These are phyloP conservation scores for Cremastobaeus sp. DNA, from an alignment of 2,888 invertebrate genomes.

Conservation along the genomic window DNA sequence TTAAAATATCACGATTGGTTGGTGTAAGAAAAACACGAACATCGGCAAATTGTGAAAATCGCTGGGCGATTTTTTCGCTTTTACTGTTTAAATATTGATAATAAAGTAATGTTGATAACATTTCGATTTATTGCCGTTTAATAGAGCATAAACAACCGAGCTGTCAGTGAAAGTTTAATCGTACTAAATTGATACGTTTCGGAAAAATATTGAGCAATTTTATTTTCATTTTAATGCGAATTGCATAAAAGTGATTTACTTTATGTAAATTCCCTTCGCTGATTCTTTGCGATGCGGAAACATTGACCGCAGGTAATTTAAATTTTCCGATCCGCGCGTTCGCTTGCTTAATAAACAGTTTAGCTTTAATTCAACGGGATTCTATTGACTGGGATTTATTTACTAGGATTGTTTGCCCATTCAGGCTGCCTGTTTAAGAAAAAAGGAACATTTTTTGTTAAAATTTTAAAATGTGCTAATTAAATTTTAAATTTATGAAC, in stretches of 20 bases:
- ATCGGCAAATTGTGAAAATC: too few relatives aligned
- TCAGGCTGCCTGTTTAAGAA: too few relatives aligned
- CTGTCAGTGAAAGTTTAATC: slow-evolving; percentile 43
- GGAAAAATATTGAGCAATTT: slow-evolving; percentile 29
- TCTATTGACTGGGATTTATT: too few relatives aligned
- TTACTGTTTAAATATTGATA: slow-evolving; percentile 32
- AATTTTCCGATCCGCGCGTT: slow-evolving; percentile 10
- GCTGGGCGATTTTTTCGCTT: slow-evolving; percentile 28
- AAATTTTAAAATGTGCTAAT: too few relatives aligned
- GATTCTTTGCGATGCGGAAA: slow-evolving; percentile 7
- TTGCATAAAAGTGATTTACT: slow-evolving; percentile 35
- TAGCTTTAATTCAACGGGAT: background rate
- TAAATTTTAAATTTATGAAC: too few relatives aligned
- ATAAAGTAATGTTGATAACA: slow-evolving; percentile 24
- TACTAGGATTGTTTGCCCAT: too few relatives aligned
- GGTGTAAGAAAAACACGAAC: too few relatives aligned
- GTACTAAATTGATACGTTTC: slow-evolving; percentile 28
- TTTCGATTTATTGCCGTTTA: slow-evolving; percentile 26
- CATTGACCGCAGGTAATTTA: slow-evolving; percentile 8
- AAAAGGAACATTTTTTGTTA: too few relatives aligned
- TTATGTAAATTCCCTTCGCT: slow-evolving; percentile 23
- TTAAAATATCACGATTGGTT: too few relatives aligned
- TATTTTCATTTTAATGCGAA: slow-evolving; percentile 6
- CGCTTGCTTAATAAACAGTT: slow-evolving; percentile 5
- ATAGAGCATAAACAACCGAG: slow-evolving; percentile 31